Evolutionary conservation across 2,888 invertebrate genomes (phyloP), one percentile per base, ranked within the genome.

Genomic region (Troilus luridus): DNA sequence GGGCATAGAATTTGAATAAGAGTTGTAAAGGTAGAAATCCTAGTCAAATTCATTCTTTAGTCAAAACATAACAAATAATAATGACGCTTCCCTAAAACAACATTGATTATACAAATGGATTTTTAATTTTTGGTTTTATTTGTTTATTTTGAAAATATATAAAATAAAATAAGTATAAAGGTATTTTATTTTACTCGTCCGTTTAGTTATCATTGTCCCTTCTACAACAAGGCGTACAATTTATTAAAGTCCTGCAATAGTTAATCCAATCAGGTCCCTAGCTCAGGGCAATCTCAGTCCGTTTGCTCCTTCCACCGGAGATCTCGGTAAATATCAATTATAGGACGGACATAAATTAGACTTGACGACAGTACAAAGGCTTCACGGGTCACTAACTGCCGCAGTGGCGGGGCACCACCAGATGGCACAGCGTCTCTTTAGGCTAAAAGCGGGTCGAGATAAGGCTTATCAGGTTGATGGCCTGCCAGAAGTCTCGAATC

Each of bases 381-480:
- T 67, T 67, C 67, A 67, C 67, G 67, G 67, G 11, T 24, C 67
- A 67, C 67, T 67, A 67, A 24, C 67, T 64, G 64, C 60, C 41
- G 41, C 59, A 59, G 59, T 59, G 64, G n/a, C 64, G 21, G 10
- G 67, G 67, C 8, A 21, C 24, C 24, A 67, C 67, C 67, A 67
- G 67, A 67, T 67, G 67, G 67, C 67, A 24, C 67, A 3, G 67
- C 67, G 67, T 10, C 67, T 67, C 67, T 67, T 67, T 67, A 67
- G 67, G 21, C 67, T 67, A 67, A 67, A 67, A 67, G 67, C 21
- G 24, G n/a, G n/a, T 8, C 8, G 1, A 67, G 67, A 67, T 67
- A 67, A 67, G 24, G 67, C 67, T 67, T 67, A 67, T 67, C 67
- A 67, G 67, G n/a, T 67, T 67, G 67, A 67, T 24, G 67, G n/a